These are phyloP conservation scores for Ctenochaetus hawaiiensis DNA, from an alignment of 2,797 vertebrate species.

Conservation along the genomic window DNA sequence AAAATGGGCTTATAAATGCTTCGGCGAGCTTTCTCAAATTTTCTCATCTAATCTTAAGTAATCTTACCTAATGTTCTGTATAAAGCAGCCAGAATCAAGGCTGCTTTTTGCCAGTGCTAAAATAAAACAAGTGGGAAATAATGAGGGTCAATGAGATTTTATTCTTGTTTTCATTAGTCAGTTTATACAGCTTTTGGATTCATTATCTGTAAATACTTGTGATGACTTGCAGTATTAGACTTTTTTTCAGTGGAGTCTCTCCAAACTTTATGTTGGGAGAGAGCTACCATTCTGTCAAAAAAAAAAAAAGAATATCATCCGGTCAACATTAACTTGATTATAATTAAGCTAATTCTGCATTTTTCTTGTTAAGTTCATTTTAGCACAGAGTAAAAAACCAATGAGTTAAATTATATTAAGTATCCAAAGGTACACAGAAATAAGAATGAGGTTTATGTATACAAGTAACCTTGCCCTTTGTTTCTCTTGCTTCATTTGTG, in stretches of 20 bases:
- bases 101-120: not conserved
- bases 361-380: slow-evolving; percentile 3
- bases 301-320: not conserved
- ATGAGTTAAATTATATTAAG: not conserved
- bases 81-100: slow-evolving; percentile 2
- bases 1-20: not conserved
- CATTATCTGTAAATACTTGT: slow-evolving; percentile 11
- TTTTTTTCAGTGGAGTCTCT: slow-evolving; percentile 18
- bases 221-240: not conserved
- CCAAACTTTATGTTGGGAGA: not conserved
- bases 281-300: slow-evolving; percentile 2
- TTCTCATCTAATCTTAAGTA: not conserved
- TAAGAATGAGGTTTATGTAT: not conserved
- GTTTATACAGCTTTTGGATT: not conserved
- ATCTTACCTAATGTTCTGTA: not conserved
- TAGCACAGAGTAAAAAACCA: not conserved
- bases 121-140: slow-evolving; percentile 38
- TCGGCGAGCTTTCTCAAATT: not conserved
- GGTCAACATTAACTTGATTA: not conserved
- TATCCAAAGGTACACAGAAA: not conserved
- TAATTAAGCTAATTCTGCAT: slow-evolving; percentile 1
- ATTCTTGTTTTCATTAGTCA: slow-evolving; percentile 2
- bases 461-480: not conserved
- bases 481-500: slow-evolving; percentile 5
- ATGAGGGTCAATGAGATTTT: slow-evolving; percentile 6